Evolutionary conservation across 2,113 vertebrate species (phyloP), one percentile per base, ranked within the genome.

Genomic region (Pyrgilauda ruficollis): DNA sequence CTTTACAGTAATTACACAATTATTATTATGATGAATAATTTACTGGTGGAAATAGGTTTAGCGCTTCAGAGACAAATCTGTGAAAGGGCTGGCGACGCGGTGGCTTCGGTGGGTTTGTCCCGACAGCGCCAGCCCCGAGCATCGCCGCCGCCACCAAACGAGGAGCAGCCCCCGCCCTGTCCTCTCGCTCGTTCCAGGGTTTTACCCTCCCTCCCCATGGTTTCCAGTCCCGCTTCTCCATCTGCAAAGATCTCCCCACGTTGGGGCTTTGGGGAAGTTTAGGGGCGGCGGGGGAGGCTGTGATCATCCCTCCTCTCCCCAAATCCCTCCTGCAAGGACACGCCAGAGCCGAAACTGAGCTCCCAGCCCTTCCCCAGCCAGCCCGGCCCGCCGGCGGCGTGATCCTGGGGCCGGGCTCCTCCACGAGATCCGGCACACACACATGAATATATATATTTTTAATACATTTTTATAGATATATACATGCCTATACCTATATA

Each of bases 11-110:
- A 99, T 98, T 98, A 98, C 98, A 98, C 98, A 99, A 98, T 99
- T 98, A 99, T 99, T 97, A 98, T 97, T 95, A 98, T 96, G 97
- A 98, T 99, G 97, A 99, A 99, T 99, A 98, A 99, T 99, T 99
- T 97, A 99, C 97, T 85, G 97, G 87, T 95, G 93, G 94, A 97
- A 98, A 97, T 95, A 89, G 97, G 94, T 79, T 77, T 89, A 88
- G 90, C 62, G 93, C 93, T 95, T 78, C 82, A 62, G 90, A 79
- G 75, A 82, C 87, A 78, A 87, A 91, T 74, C 80, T 52, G 75
- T 31, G 8, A 63, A 73, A 89, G 80, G 85, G 64, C 35, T 63
- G 82, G 73, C 89, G 66, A 31, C 31, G 62, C 4, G 76, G 18
- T 52, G 93, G 89, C 74, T 94, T 58, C 70, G 0, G 44, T 17